Evolutionary conservation across 2,888 invertebrate genomes (phyloP), one percentile per base, ranked within the genome.

Genomic region (Embidobia sp.): DNA sequence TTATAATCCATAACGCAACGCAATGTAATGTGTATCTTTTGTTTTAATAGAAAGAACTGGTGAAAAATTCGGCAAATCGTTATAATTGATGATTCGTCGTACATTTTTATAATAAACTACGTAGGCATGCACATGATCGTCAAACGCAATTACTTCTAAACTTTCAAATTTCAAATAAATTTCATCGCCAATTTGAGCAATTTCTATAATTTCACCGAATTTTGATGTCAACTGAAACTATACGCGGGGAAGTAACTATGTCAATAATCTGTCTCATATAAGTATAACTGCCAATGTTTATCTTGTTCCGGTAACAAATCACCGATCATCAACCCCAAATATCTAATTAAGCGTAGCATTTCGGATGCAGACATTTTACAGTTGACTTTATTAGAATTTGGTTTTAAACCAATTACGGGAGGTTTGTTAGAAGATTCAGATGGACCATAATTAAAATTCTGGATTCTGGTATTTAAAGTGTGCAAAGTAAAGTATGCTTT

Each of bases 301-400:
- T 78, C 63, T 42, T 42, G 35, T 44, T 59, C 57, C 6, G 72
- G 70, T 26, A 53, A 7, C 5, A 53, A 37, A 19, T 40, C 27
- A 3, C 37, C 53, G 16, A 53, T 40, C 3, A 53, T 53, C 15
- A 53, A 15, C 0, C 53, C 26, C 1, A 53, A 16, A 19, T 59
- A 59, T 33, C 59, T 16, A 72, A 74, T 44, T 0, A 80, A 46
- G 11, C 67, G 69, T 5, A 76, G 22, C 64, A 75, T 79, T 73
- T 79, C 77, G n/a, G 72, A 42, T 29, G 77, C 77, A 3, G 78
- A 77, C 35, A 74, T 66, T 76, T 67, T 74, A 3, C 49, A 49
- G 42, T 57, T 51, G 1, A 59, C 2, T 40, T 66, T 33, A 18
- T 40, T 57, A 42, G 49, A 53, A 33, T 26, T 11, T 16, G 16